Percentiles rank a stretch among this genome's conserved stretches.
Evolutionary conservation across 2,888 invertebrate species (phyloP).

Genomic region (Epinotia demarniana): DNA sequence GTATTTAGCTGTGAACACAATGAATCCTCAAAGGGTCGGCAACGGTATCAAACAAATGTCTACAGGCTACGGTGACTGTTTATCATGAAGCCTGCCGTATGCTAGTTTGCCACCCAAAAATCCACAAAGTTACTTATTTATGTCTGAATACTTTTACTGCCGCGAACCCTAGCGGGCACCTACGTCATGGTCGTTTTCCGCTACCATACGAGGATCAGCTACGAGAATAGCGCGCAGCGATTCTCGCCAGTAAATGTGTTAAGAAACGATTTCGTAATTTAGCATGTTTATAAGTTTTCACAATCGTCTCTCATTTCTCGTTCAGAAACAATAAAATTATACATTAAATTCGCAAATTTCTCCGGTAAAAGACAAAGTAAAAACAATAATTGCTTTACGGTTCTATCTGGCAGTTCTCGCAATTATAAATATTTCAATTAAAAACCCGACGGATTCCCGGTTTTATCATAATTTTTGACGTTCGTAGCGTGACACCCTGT

Average conservation of each 20-base stretch:
- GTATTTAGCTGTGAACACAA: too few species aligned
- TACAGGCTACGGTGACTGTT: too few species aligned
- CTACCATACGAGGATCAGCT: too few species aligned
- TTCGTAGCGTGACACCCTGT: constrained; percentile 45
- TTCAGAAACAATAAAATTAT: constrained; percentile 24
- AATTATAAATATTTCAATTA: constrained; percentile 81
- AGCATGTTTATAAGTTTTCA: not conserved
- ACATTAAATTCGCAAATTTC: constrained; percentile 26
- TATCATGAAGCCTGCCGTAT: too few species aligned
- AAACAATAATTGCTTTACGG: constrained; percentile 68
- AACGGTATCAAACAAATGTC: too few species aligned
- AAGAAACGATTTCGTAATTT: not conserved
- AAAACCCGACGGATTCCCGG: constrained; percentile 66
- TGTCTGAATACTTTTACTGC: too few species aligned
- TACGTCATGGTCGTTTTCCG: too few species aligned
- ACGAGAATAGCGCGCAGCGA: too few species aligned
- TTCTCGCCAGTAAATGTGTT: not conserved
- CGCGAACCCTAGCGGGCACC: too few species aligned
- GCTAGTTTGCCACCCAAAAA: too few species aligned
- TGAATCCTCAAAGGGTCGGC: too few species aligned
- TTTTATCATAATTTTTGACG: constrained; percentile 57
- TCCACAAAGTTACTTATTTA: too few species aligned
- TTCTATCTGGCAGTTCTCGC: constrained; percentile 62
- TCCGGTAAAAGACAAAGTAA: constrained; percentile 49
- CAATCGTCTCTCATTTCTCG: not conserved